Base-by-base conservation (phyloP, 1,140 invertebrate species). In the Octopus sinensis region DNA sequence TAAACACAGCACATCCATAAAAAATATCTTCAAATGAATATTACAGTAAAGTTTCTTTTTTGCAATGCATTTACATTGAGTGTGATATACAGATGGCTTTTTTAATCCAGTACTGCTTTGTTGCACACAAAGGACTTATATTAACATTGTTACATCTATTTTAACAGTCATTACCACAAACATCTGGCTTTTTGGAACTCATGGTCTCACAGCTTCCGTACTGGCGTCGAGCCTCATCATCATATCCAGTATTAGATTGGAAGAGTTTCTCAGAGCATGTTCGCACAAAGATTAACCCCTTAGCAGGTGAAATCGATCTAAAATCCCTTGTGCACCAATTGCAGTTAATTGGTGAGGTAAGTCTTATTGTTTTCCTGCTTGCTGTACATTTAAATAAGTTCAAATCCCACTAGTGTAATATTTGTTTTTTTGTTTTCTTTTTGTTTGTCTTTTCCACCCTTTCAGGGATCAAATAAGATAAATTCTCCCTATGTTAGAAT, bases 201-300 rank as follows among this genome's bases (percentile, higher is more conserved):
- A 92, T 93, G 51, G 88, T 94, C 17, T 82, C 88, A 43, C 93
- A 93, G 88, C 85, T 95, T 43, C 86, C 89, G 3, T 89, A 89
- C 43, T 91, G 93, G 88, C 88, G 93, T 81, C 92, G 92, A 84
- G 90, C 92, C n/a, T 88, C 90, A 12, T 84, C 89, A 4, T 87
- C 89, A 30, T 94, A 94, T 89, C 94, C 94, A 0, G 93, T 95
- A 1, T 91, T 95, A 83, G 91, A 92, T n/a, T 94, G 93, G 92
- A 88, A 91, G n/a, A 90, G 92, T 80, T 95, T 95, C 89, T 91
- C 93, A 53, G 92, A 93, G 43, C 89, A 93, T 83, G 90, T 94
- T 7, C 90, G 93, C 53, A 88, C 90, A 76, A 92, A 94, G 82
- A 92, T 95, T 4, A 95, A 95, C 89, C 93, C 94, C 23, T 89